Conservation (phyloP, 2,113 vertebrate species). For the Spilogale gracilis region DNA sequence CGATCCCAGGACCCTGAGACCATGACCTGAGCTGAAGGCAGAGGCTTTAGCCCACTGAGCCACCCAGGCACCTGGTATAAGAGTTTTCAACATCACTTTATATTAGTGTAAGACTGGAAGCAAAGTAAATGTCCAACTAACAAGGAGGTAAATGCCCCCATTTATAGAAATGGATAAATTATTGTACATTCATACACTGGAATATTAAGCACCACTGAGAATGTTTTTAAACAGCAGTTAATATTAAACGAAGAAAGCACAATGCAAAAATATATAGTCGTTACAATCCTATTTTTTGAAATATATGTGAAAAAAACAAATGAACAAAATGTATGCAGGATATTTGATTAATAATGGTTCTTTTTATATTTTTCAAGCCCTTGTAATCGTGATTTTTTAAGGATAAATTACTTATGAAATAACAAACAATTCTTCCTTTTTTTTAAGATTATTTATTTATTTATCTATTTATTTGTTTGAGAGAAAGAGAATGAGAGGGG, state of each 20-base stretch:
- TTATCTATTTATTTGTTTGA: too few species aligned
- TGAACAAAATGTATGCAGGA: not conserved
- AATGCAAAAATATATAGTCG: not conserved
- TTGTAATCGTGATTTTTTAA: not conserved
- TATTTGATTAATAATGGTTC: not conserved
- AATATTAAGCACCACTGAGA: conserved; percentile 25
- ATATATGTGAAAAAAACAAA: not conserved
- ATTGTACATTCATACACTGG: not conserved
- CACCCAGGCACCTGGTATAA: not conserved
- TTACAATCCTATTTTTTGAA: not conserved
- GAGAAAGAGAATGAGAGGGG: too few species aligned
- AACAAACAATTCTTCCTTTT: not conserved
- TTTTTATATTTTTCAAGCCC: conserved; percentile 19
- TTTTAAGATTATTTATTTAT: too few species aligned
- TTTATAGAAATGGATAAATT: not conserved
- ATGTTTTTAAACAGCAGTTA: not conserved
- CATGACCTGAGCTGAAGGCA: too few species aligned
- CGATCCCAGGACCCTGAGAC: too few species aligned
- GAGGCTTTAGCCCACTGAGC: too few species aligned
- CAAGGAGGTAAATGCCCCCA: not conserved
- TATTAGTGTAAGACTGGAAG: not conserved
- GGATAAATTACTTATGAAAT: not conserved
- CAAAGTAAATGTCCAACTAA: not conserved
- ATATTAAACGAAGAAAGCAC: not conserved
- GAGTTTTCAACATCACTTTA: not conserved